Percentiles rank a stretch among this genome's conserved stretches.
Evolutionary conservation across 2,888 invertebrate genomes (phyloP).

Genomic region (Drosophila emarginata): DNA sequence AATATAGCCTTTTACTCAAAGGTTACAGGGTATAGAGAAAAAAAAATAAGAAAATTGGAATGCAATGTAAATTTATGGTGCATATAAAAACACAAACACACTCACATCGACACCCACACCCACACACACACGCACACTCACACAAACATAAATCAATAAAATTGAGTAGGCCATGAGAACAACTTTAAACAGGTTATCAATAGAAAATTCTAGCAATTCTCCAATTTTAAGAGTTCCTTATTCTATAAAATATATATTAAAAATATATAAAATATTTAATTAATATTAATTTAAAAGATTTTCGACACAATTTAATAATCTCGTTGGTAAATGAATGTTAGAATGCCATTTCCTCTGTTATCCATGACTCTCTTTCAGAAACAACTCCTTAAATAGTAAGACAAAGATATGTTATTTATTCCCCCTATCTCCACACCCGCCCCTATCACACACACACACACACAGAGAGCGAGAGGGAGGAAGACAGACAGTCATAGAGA

Average conservation of each 20-base stretch:
- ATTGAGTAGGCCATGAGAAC: not conserved
- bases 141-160: not conserved
- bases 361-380: not conserved
- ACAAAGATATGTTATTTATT: constrained; percentile 5
- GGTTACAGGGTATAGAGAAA: too few relatives aligned
- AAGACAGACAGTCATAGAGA: not conserved
- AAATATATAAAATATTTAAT: too few relatives aligned
- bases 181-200: not conserved
- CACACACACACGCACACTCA: not conserved
- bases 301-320: not conserved
- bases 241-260: too few relatives aligned
- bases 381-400: not conserved
- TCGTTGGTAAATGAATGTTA: too few relatives aligned
- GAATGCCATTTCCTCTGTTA: too few relatives aligned
- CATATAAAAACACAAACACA: not conserved
- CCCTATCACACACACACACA: not conserved
- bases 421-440: not conserved
- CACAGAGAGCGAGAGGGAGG: not conserved
- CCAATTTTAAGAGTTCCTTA: too few relatives aligned
- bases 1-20: too few relatives aligned
- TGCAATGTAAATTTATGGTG: constrained; percentile 7
- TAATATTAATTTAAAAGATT: not conserved
- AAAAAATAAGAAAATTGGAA: constrained; percentile 4
- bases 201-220: too few relatives aligned
- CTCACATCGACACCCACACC: not conserved